Conservation (phyloP, 2,888 invertebrate genomes). For the Chymomyza amoena region DNA sequence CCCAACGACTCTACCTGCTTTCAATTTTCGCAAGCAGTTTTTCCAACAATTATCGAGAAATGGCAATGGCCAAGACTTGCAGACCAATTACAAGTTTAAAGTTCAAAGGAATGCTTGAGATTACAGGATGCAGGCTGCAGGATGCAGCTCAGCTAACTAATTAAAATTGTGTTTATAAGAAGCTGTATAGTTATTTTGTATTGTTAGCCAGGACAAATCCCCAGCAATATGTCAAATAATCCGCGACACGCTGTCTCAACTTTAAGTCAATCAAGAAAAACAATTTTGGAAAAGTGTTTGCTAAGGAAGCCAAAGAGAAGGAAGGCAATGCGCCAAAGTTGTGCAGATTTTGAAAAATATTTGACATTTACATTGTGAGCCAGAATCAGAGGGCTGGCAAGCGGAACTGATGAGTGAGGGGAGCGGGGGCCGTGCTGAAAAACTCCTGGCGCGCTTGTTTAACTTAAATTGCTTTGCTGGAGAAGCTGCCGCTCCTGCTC, state of each 20-base stretch:
- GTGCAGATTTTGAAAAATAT: constrained; percentile 53
- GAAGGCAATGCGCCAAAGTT: constrained; percentile 7
- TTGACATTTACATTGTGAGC: constrained; percentile 59
- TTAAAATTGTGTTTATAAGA: constrained; percentile 1
- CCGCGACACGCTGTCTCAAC: constrained; percentile 38
- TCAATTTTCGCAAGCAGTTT: constrained; percentile 72
- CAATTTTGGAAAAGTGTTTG: constrained; percentile 55
- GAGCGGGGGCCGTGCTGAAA: background rate
- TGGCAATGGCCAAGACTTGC: constrained; percentile 28
- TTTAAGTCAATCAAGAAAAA: constrained; percentile 66
- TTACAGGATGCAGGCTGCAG: constrained; percentile 2
- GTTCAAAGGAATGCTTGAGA: background rate
- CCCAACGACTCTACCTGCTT: constrained; percentile 67
- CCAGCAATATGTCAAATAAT: constrained; percentile 12
- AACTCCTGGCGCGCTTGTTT: constrained; percentile 57
- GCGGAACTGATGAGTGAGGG: no score
- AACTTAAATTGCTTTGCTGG: constrained; percentile 71
- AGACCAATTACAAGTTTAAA: no score
- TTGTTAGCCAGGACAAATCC: background rate
- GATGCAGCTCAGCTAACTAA: constrained; percentile 14
- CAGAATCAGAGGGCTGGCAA: background rate
- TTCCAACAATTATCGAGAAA: constrained; percentile 70
- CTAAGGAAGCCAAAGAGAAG: constrained; percentile 23
- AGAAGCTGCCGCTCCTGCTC: background rate
- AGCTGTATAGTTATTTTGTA: constrained; percentile 12